phyloP scores from a whole-genome alignment of 2,797 vertebrate genomes.

The Phoebastria nigripes region DNA sequence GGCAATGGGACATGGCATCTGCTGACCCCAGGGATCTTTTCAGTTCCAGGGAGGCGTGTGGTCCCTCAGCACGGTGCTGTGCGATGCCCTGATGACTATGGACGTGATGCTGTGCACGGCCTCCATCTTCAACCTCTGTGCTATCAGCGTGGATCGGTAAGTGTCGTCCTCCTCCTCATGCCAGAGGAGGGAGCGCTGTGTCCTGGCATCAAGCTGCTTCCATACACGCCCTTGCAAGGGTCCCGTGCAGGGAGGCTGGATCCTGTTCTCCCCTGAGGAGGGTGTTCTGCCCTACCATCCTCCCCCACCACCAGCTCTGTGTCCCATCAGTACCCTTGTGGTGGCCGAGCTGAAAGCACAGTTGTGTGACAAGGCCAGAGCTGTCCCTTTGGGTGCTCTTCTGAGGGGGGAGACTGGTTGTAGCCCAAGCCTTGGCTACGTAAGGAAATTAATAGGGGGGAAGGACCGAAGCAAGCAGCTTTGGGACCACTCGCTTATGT shows the following conservation, averaged over 20 bases:
- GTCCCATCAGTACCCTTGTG: not conserved
- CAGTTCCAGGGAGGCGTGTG: constrained; percentile 92
- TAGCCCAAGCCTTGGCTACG: not conserved
- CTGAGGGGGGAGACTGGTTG: not conserved
- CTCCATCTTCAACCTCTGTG: constrained; percentile 97
- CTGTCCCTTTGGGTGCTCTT: not conserved
- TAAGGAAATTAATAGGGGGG: not conserved
- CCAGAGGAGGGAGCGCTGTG: not conserved
- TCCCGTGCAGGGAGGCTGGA: accelerated
- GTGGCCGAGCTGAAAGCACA: not conserved
- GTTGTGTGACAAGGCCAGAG: not conserved
- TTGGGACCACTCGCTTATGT: accelerated
- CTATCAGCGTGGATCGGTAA: constrained; percentile 94
- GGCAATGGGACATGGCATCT: not conserved
- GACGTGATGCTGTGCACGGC: constrained; percentile 97
- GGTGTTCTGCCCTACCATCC: not conserved
- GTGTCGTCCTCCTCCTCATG: not conserved
- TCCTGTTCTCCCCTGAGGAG: not conserved
- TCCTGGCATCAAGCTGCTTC: not conserved
- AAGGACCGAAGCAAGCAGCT: not conserved
- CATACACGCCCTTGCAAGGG: accelerated
- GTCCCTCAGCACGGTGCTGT: constrained; percentile 84
- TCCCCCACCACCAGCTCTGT: not conserved
- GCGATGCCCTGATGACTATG: constrained; percentile 93
- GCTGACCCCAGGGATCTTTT: not conserved